Conservation (phyloP, 2,888 invertebrate genomes). For the Lumbricus terrestris region DNA sequence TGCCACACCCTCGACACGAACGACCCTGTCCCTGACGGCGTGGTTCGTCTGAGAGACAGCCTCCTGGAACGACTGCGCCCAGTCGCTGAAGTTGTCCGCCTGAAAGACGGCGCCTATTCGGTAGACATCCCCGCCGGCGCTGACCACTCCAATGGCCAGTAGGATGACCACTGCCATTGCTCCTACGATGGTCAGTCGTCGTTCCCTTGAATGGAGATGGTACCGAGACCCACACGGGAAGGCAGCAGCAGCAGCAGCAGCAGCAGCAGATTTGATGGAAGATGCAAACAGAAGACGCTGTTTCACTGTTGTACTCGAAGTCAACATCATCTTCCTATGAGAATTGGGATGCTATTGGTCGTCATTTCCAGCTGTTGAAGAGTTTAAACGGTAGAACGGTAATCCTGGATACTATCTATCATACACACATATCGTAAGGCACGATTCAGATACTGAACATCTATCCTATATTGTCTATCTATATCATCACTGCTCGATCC, state of each 20-base stretch:
- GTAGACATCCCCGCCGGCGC: not conserved
- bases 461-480: not conserved
- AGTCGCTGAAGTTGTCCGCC: not conserved
- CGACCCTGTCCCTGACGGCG: not conserved
- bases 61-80: not conserved
- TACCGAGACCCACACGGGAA: not conserved
- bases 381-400: not conserved
- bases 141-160: not conserved
- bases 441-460: not conserved
- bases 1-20: not conserved
- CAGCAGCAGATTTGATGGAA: not conserved
- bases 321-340: not conserved
- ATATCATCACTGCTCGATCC: not conserved
- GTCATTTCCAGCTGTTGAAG: not conserved
- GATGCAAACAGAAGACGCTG: not conserved
- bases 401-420: no score
- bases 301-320: not conserved
- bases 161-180: not conserved
- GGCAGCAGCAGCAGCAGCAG: not conserved
- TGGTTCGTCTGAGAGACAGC: constrained; percentile 5
- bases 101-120: not conserved
- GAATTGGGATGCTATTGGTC: not conserved
- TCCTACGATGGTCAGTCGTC: not conserved
- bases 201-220: not conserved
- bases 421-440: not conserved